Percentiles rank a stretch among this genome's conserved stretches.
Conservation (phyloP, 2,797 vertebrate genomes). For the Phataginus tricuspis region DNA sequence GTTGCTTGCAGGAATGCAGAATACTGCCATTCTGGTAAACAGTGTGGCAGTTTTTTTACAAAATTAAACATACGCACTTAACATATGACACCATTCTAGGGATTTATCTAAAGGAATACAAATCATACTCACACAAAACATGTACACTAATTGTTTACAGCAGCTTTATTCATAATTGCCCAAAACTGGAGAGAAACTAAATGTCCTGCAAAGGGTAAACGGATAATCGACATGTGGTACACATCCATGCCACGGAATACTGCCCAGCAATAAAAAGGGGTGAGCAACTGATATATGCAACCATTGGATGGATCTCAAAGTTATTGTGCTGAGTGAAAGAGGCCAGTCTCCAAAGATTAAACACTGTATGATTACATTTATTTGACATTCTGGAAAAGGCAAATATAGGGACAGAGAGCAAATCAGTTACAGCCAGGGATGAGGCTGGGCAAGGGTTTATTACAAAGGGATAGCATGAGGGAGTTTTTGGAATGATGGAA, state of each 20-base stretch:
- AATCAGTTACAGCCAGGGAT: neutral
- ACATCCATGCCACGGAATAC: neutral
- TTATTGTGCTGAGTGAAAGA: neutral
- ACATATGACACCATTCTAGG: neutral
- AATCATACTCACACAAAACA: neutral
- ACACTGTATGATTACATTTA: neutral
- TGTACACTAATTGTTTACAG: neutral
- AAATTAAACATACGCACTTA: neutral
- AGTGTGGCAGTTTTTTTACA: neutral
- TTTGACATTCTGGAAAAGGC: neutral
- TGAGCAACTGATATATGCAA: rapidly evolving
- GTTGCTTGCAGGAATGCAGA: neutral
- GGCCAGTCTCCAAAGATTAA: neutral
- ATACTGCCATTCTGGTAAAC: neutral
- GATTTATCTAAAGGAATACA: neutral
- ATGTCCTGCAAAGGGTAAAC: neutral
- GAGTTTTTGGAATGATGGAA: neutral
- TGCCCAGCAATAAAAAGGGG: neutral
- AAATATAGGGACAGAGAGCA: neutral
- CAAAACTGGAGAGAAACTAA: neutral
- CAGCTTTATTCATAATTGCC: neutral
- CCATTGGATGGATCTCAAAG: neutral
- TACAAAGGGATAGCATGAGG: neutral
- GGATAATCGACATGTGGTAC: neutral
- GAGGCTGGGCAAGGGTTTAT: neutral